phyloP scores from a whole-genome alignment of 2,888 invertebrate genomes.

The Leistus spinibarbis region DNA sequence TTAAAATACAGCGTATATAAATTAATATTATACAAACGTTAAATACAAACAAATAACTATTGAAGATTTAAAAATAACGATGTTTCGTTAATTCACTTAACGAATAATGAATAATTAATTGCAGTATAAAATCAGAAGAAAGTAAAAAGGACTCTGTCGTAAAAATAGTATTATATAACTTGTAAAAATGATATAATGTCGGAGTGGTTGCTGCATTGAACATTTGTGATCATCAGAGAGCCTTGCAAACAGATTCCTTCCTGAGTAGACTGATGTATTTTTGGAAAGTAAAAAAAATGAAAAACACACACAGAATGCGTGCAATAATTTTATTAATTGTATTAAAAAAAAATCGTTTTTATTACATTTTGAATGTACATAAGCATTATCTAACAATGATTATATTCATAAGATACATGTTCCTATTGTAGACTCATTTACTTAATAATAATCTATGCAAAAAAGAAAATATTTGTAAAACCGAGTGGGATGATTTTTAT shows the following conservation, averaged over 20 bases:
- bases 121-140: neutral
- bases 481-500: constrained; percentile 38
- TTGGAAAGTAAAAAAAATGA: constrained; percentile 30
- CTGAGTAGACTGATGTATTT: constrained; percentile 40
- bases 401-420: constrained; percentile 39
- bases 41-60: neutral
- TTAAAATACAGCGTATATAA: too few species aligned
- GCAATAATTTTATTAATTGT: constrained; percentile 37
- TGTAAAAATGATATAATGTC: neutral
- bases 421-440: constrained; percentile 39
- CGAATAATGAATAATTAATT: neutral
- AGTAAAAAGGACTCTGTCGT: neutral
- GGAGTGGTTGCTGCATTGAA: constrained; percentile 28
- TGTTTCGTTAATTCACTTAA: too few species aligned
- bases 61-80: neutral
- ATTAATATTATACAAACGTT: too few species aligned
- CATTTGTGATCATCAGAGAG: constrained; percentile 37
- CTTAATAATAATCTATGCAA: constrained; percentile 27
- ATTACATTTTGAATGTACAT: constrained; percentile 37
- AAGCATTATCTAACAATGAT: constrained; percentile 29
- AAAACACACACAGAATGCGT: constrained; percentile 24
- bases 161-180: neutral
- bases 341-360: constrained; percentile 36
- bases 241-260: constrained; percentile 40
- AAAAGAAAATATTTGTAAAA: constrained; percentile 32